phyloP scores from a whole-genome alignment of 64 coral and sea anemone genomes.

The Actinia equina region DNA sequence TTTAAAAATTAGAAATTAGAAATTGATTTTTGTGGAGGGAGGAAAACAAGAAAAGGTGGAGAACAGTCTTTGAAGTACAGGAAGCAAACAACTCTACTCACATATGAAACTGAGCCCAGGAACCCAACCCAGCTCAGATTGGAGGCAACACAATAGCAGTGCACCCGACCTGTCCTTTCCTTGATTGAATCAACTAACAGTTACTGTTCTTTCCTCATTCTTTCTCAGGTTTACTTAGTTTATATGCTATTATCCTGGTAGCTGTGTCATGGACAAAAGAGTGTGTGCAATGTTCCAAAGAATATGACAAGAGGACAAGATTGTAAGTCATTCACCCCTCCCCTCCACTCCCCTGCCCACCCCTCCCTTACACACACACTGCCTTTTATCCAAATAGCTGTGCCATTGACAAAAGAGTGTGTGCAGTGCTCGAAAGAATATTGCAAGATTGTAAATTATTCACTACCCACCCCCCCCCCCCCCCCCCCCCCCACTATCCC shows the following conservation, averaged over 20 bases:
- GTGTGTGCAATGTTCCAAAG: constrained; percentile 68
- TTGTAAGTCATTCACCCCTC: constrained; percentile 49
- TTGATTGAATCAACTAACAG: not conserved
- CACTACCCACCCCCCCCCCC: not conserved
- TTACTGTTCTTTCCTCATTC: not conserved
- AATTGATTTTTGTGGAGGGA: too few relatives aligned
- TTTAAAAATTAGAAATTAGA: too few relatives aligned
- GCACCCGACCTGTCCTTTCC: too few relatives aligned
- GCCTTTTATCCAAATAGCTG: constrained; percentile 65
- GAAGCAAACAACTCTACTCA: too few relatives aligned
- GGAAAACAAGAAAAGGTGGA: too few relatives aligned
- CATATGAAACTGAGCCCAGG: too few relatives aligned
- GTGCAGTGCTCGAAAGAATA: constrained; percentile 70
- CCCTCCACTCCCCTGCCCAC: too few relatives aligned
- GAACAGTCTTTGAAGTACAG: too few relatives aligned
- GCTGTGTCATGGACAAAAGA: constrained; percentile 76
- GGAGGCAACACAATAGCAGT: too few relatives aligned
- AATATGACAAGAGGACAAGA: constrained; percentile 80
- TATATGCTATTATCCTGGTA: constrained; percentile 77
- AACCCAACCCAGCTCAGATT: too few relatives aligned
- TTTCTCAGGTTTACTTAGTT: constrained; percentile 6
- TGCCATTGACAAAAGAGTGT: constrained; percentile 78
- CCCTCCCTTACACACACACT: too few relatives aligned
- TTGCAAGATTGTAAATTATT: constrained; percentile 79
- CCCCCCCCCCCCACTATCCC: too few relatives aligned